These are phyloP conservation scores for Blera fallax DNA, from an alignment of 2,888 invertebrate species.

Conservation along the genomic window DNA sequence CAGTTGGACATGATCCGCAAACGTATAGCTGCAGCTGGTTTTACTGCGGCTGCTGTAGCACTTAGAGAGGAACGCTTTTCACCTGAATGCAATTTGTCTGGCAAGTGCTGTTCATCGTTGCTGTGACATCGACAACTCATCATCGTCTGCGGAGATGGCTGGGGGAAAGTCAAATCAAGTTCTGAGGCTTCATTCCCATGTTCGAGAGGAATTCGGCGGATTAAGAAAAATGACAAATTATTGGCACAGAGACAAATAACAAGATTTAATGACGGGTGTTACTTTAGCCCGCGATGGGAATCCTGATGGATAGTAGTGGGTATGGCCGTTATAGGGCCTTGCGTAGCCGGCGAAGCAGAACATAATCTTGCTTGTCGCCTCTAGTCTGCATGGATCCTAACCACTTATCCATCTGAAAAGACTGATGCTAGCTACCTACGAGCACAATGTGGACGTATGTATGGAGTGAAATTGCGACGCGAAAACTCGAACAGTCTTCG, in stretches of 20 bases:
- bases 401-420: too few species aligned
- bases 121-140: slow-evolving; percentile 67
- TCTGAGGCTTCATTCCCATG: slow-evolving; percentile 14
- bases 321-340: neutral
- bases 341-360: too few species aligned
- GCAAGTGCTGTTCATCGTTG: slow-evolving; percentile 46
- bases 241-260: slow-evolving; percentile 39
- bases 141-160: slow-evolving; percentile 30
- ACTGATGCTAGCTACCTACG: too few species aligned
- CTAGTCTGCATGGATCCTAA: too few species aligned
- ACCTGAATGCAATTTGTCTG: slow-evolving; percentile 60
- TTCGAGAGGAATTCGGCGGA: slow-evolving; percentile 27
- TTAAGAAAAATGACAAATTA: slow-evolving; percentile 64
- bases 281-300: slow-evolving; percentile 5
- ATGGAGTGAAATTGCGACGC: too few species aligned
- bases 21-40: slow-evolving; percentile 66
- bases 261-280: slow-evolving; percentile 34
- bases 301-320: neutral
- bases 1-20: slow-evolving; percentile 62
- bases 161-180: neutral
- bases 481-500: too few species aligned
- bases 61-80: slow-evolving; percentile 46
- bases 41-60: slow-evolving; percentile 42
- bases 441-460: too few species aligned
- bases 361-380: too few species aligned